These are phyloP conservation scores for Timema podura DNA, from an alignment of 2,888 invertebrate genomes.

Conservation along the genomic window DNA sequence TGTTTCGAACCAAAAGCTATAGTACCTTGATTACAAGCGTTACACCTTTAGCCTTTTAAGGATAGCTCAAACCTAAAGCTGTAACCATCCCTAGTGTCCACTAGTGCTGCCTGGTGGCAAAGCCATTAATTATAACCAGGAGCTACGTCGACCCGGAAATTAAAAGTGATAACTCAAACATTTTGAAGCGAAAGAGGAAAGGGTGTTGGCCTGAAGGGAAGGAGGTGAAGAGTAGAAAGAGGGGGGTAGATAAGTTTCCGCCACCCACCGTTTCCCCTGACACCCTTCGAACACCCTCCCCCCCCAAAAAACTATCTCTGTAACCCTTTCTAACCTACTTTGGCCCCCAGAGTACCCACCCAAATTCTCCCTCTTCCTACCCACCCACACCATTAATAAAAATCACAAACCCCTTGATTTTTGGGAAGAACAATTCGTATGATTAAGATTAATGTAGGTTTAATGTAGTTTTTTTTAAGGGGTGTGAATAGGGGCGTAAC, in stretches of 20 bases:
- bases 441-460: too few species aligned
- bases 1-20: too few species aligned
- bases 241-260: conserved; percentile 26
- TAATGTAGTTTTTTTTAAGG: too few species aligned
- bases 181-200: conserved; percentile 24
- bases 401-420: too few species aligned
- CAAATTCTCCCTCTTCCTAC: not conserved
- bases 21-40: too few species aligned
- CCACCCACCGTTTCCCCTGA: conserved; percentile 1
- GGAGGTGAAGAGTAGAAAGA: not conserved
- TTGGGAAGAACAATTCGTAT: too few species aligned
- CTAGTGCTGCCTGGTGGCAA: conserved; percentile 14
- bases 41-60: too few species aligned
- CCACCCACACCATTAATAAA: not conserved
- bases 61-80: too few species aligned
- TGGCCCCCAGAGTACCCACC: too few species aligned
- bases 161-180: conserved; percentile 33
- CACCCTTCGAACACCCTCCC: not conserved
- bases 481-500: too few species aligned
- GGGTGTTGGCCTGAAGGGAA: not conserved
- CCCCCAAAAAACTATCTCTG: too few species aligned
- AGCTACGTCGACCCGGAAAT: conserved; percentile 27
- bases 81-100: not conserved
- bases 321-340: too few species aligned
- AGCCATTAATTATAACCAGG: conserved; percentile 13